These are phyloP conservation scores for Engystomops pustulosus DNA, from an alignment of 2,113 vertebrate species.

Conservation along the genomic window DNA sequence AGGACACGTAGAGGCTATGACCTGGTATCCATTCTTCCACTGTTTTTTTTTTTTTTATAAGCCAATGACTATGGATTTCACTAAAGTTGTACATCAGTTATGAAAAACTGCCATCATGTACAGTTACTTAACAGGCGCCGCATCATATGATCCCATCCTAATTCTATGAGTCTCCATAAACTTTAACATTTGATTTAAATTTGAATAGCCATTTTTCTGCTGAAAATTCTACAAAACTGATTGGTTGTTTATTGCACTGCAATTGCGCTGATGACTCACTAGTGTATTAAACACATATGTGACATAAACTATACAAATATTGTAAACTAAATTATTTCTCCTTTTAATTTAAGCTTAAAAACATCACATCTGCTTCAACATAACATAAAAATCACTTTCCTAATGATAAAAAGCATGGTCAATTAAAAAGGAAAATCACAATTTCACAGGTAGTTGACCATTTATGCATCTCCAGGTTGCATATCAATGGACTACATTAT, in stretches of 20 bases:
- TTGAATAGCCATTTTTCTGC: too few relatives aligned
- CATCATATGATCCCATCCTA: too few relatives aligned
- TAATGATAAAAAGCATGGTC: conserved; percentile 64
- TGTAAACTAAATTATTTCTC: neutral
- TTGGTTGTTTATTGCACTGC: neutral
- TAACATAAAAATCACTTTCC: conserved; percentile 63
- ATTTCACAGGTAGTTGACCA: conserved; percentile 67
- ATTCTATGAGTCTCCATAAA: too few relatives aligned
- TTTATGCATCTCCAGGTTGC: conserved; percentile 63
- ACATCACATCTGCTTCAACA: conserved; percentile 58
- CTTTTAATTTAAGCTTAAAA: conserved; percentile 8
- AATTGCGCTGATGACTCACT: too few relatives aligned
- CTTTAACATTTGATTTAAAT: too few relatives aligned
- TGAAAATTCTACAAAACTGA: neutral
- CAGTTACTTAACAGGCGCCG: too few relatives aligned
- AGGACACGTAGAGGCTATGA: too few relatives aligned
- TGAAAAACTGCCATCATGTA: too few relatives aligned
- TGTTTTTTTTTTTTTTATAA: too few relatives aligned
- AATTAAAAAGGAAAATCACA: conserved; percentile 71
- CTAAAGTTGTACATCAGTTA: too few relatives aligned
- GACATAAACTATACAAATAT: neutral
- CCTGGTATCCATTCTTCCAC: too few relatives aligned
- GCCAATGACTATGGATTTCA: too few relatives aligned
- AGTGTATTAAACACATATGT: neutral
- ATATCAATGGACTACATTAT: conserved; percentile 64